Percentiles rank a stretch among this genome's conserved stretches.
Conservation (phyloP, 2,113 vertebrate genomes). For the Melanostigma gelatinosum region DNA sequence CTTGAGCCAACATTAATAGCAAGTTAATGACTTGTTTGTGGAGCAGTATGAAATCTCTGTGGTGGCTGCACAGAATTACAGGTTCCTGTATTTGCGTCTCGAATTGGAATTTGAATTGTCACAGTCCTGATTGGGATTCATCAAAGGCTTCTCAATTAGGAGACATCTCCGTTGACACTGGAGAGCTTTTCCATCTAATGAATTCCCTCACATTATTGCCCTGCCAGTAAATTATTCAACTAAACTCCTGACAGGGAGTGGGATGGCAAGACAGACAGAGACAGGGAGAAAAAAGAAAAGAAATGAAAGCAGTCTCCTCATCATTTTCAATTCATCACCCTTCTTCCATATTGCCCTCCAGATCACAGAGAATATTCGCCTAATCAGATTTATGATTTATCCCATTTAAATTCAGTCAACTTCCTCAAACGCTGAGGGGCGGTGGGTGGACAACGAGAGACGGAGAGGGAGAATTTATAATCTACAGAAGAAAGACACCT, state of each 20-base stretch:
- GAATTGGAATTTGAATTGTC: constrained; percentile 48
- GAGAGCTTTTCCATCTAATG: constrained; percentile 72
- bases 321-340: constrained; percentile 78
- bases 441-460: constrained; percentile 61
- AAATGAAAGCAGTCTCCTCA: constrained; percentile 73
- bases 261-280: constrained; percentile 28
- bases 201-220: constrained; percentile 70
- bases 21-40: constrained; percentile 34
- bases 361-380: constrained; percentile 82
- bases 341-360: constrained; percentile 74
- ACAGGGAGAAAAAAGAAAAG: constrained; percentile 37
- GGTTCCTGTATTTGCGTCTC: constrained; percentile 36
- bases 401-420: constrained; percentile 83
- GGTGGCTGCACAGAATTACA: constrained; percentile 28
- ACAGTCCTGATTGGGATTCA: constrained; percentile 57
- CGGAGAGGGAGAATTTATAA: constrained; percentile 68
- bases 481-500: constrained; percentile 71
- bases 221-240: constrained; percentile 78
- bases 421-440: constrained; percentile 72
- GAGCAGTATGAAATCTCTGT: constrained; percentile 29
- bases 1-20: constrained; percentile 5
- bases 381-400: constrained; percentile 85
- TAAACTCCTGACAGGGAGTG: constrained; percentile 63
- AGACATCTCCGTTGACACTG: constrained; percentile 59
- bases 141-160: constrained; percentile 71